Conservation (phyloP, 2,888 invertebrate species). For the Leucania comma region DNA sequence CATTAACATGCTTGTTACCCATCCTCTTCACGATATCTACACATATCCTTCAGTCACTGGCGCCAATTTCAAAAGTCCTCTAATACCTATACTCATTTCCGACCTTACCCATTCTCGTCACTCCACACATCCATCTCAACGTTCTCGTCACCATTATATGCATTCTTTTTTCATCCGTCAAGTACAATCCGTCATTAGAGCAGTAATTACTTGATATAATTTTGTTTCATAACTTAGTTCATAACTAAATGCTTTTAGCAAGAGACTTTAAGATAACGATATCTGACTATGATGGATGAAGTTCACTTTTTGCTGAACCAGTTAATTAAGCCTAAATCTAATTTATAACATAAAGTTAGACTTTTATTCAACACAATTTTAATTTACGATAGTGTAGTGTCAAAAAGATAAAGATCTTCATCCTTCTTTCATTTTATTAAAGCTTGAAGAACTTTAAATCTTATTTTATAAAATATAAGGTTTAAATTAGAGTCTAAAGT, state of each 20-base stretch:
- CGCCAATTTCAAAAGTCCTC: too few species aligned
- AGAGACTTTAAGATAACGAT: slow-evolving; percentile 15
- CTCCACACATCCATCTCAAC: too few species aligned
- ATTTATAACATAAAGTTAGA: slow-evolving; percentile 24
- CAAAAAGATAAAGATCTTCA: slow-evolving; percentile 55
- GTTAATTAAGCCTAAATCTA: slow-evolving; percentile 47
- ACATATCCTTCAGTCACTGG: too few species aligned
- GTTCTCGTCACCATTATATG: too few species aligned
- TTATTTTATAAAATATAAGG: neutral
- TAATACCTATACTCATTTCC: too few species aligned
- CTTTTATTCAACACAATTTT: slow-evolving; percentile 30
- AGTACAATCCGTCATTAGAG: neutral
- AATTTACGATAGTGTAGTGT: slow-evolving; percentile 45
- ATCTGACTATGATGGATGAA: slow-evolving; percentile 35
- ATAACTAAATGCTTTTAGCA: slow-evolving; percentile 6
- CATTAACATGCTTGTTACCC: too few species aligned
- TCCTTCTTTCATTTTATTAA: slow-evolving; percentile 30
- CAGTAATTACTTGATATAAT: neutral
- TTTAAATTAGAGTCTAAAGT: neutral
- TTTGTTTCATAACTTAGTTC: slow-evolving; percentile 5
- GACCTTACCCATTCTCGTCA: too few species aligned
- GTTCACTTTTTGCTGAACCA: slow-evolving; percentile 24
- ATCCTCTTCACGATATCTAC: too few species aligned
- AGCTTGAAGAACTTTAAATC: slow-evolving; percentile 8
- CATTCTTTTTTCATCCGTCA: too few species aligned